A percentile compares a stretch with the other conserved stretches of the same genome.
These are phyloP conservation scores for Muschampia plurimacula DNA, from an alignment of 2,888 invertebrate species.

Conservation along the genomic window DNA sequence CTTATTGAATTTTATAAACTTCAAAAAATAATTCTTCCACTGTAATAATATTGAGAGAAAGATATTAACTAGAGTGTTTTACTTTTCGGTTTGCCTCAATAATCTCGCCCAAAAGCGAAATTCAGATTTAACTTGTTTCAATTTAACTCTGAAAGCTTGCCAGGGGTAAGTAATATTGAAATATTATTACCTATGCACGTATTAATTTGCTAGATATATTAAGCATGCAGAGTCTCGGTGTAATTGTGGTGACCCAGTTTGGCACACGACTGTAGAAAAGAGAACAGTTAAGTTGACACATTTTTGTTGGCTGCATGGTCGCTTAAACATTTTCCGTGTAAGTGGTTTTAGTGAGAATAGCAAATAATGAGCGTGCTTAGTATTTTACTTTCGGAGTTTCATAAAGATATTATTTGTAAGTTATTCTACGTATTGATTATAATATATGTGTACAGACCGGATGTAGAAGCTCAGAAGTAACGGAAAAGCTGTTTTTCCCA, in stretches of 20 bases:
- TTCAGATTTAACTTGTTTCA: slow-evolving; percentile 32
- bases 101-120: neutral
- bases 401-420: neutral
- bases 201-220: slow-evolving; percentile 69
- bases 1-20: neutral
- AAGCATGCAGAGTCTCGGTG: slow-evolving; percentile 55
- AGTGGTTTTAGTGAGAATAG: slow-evolving; percentile 14
- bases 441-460: no score
- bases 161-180: slow-evolving; percentile 29
- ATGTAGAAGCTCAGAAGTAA: no score
- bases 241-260: slow-evolving; percentile 38
- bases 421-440: no score
- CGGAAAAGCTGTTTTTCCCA: no score
- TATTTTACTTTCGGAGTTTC: neutral
- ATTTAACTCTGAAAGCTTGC: slow-evolving; percentile 24
- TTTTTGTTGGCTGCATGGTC: slow-evolving; percentile 9
- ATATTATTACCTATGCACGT: slow-evolving; percentile 44
- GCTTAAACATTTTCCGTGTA: slow-evolving; percentile 13
- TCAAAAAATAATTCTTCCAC: no score
- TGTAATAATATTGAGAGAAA: neutral
- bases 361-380: slow-evolving; percentile 3
- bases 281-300: slow-evolving; percentile 14
- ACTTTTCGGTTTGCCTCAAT: neutral
- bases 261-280: slow-evolving; percentile 18
- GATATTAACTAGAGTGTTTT: neutral